Base-by-base conservation (phyloP, 2,888 invertebrate species). In the Ophioninae sp. region DNA sequence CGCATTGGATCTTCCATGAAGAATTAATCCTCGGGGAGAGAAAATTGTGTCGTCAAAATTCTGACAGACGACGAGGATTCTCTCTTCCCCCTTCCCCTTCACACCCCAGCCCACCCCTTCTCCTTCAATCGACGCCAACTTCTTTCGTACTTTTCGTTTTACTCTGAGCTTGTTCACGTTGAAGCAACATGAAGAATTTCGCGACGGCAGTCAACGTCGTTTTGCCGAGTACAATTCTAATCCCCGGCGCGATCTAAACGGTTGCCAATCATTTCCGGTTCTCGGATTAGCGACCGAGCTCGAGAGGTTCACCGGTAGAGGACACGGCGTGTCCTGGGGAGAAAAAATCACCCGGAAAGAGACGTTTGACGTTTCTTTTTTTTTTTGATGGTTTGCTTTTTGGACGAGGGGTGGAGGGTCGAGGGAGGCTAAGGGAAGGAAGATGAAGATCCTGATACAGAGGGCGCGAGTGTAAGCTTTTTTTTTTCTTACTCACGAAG, bases 211-310 rank as follows among this genome's bases (percentile, higher is more conserved):
- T 77, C 79, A 51, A 58, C 81, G 78, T 79, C 80, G 82, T 74
- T 84, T 80, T 79, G 85, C 79, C 83, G 86, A 84, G 81, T 85
- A 89, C 88, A 89, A 89, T 89, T 89, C 89, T 90, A 90, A 90
- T 90, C 90, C 90, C 85, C 85, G 86, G 83, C 83, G 87, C 89
- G 88, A 91, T 93, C 92, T 92, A 93, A 93, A 93, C 93, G 93
- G 91, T 93, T 93, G 92, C 92, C 93, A 92, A 93, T 93, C 92
- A 92, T 93, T 93, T 93, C 93, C 92, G 92, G 93, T 92, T 92
- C 88, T 92, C 89, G 92, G 93, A 93, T 93, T 93, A 93, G 89
- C 85, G 80, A 63, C 67, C 77, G 68, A 30, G 30, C 67, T 7
- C 30, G 81, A 81, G 76, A 77, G 71, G 83, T 65, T 69, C 17